Base-by-base conservation (phyloP, 2,888 invertebrate genomes). In the Tachina fera region DNA sequence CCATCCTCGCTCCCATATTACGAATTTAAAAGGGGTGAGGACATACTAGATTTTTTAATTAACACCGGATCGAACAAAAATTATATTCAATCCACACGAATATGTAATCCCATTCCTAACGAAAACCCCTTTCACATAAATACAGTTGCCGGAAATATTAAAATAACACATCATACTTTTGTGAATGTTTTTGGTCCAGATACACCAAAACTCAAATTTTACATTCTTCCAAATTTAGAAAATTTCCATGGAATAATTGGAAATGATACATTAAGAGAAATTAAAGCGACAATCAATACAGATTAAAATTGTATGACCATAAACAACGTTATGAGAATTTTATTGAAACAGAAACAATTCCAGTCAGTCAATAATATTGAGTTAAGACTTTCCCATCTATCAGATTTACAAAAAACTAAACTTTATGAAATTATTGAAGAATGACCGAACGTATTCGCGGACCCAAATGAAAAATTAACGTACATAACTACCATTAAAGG, bases 231-330 rank as follows among this genome's bases (percentile, higher is more conserved):
- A n/a, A 68, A 14, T 1, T 39, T 68, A 0, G 2, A 51, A 41
- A 51, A 39, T 1, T 51, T 68, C 16, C 39, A 68, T 41, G 51
- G 39, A 10, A 68, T 51, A 5, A 39, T 68, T 39, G 65, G 65
- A 31, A 31, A 31, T 31, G n/a, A 49, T 49, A 49, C 67, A 47
- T 10, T 68, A 6, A 14, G 22, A 16, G 31, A 51, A 10, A 10
- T 68, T 8, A 68, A 68, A n/a, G 67, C 56, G 14, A 41, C 19
- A 6, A 56, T 71, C 45, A 43, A 71, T 39, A 71, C 45, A 6
- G 22, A 19, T 22, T 11, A 45, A 19, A 71, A 45, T 10, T 58
- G 43, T 14, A 71, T 71, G 70, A 56, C 43, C 56, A 43, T 41
- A 14, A 16, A 39, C 3, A n/a, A n/a, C 3, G 41, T 11, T 45